Evolutionary conservation across 1,140 invertebrate species (phyloP).

Genomic region (Eubasilissa regina): DNA sequence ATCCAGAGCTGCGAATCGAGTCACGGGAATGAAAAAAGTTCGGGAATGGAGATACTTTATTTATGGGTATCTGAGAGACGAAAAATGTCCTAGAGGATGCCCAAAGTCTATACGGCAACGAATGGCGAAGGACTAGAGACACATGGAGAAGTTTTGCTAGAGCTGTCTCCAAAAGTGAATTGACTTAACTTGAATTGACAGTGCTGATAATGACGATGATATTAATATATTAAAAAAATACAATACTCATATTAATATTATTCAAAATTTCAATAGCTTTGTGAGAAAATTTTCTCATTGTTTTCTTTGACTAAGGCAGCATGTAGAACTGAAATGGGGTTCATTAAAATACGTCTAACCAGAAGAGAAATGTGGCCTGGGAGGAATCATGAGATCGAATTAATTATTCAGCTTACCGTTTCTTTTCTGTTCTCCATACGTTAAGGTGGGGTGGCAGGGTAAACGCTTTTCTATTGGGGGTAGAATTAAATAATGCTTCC

Average conservation of each 20-base stretch:
- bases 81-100: too few relatives aligned
- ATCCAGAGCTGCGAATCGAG: too few relatives aligned
- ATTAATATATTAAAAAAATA: too few relatives aligned
- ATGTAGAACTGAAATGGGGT: slow-evolving; percentile 34
- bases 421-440: slow-evolving; percentile 59
- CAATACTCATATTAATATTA: neutral
- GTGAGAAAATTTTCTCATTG: slow-evolving; percentile 22
- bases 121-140: too few relatives aligned
- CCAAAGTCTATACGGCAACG: too few relatives aligned
- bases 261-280: neutral
- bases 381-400: slow-evolving; percentile 58
- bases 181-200: too few relatives aligned
- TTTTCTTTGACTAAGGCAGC: slow-evolving; percentile 22
- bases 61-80: too few relatives aligned
- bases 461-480: slow-evolving; percentile 60
- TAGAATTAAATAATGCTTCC: slow-evolving; percentile 59
- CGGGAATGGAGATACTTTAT: too few relatives aligned
- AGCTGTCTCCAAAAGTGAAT: too few relatives aligned
- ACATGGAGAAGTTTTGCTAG: too few relatives aligned
- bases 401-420: slow-evolving; percentile 59
- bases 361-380: slow-evolving; percentile 46
- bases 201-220: too few relatives aligned
- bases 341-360: slow-evolving; percentile 59
- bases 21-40: too few relatives aligned
- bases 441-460: slow-evolving; percentile 42